Evolutionary conservation across 2,113 vertebrate genomes (phyloP).

Genomic region (Silurus glanis): DNA sequence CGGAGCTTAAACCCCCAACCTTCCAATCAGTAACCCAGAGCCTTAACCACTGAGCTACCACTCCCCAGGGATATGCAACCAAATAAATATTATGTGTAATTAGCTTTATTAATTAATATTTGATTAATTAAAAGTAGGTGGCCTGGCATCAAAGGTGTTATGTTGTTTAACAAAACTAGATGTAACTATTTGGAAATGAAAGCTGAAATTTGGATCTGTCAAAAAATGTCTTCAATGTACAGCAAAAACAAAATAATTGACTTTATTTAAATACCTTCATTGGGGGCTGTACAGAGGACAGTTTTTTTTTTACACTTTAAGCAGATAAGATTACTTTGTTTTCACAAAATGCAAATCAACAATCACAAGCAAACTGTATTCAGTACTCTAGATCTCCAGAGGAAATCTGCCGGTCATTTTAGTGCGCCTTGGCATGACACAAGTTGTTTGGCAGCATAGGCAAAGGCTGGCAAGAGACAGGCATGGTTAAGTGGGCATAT

Average conservation of each 20-base stretch:
- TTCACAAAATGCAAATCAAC: background rate
- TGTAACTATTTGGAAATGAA: background rate
- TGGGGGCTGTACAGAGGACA: background rate
- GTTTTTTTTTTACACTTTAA: background rate
- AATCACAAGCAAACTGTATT: background rate
- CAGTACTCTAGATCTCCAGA: background rate
- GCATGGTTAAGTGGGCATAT: slow-evolving; percentile 41
- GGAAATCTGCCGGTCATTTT: background rate
- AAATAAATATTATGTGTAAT: background rate
- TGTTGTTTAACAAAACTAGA: background rate
- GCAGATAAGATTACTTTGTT: background rate
- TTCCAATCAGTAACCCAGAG: too few species aligned
- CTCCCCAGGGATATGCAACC: background rate
- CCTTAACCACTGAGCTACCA: too few species aligned
- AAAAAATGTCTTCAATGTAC: background rate
- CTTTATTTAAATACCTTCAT: background rate
- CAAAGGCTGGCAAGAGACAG: slow-evolving; percentile 36
- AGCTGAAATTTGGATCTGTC: background rate
- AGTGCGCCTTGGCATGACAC: slow-evolving; percentile 17
- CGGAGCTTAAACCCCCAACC: too few species aligned
- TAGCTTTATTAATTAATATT: background rate
- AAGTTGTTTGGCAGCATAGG: slow-evolving; percentile 25
- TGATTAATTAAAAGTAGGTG: background rate
- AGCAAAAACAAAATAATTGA: background rate
- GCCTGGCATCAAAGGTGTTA: background rate